Evolutionary conservation across 2,797 vertebrate genomes (phyloP).

Genomic region (Siniperca obscura): DNA sequence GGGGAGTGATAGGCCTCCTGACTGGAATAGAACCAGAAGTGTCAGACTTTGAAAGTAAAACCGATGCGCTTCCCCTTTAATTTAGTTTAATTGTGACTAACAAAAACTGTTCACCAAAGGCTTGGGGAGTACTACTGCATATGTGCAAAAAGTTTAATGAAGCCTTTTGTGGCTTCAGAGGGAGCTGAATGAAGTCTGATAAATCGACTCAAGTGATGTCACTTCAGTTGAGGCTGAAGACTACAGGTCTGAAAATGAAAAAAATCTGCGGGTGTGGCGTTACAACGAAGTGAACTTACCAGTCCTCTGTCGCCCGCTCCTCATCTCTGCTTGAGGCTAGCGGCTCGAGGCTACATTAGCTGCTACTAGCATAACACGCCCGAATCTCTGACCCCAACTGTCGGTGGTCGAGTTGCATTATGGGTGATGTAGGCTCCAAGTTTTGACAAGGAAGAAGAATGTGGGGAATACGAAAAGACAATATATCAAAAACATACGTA

Average conservation of each 20-base stretch:
- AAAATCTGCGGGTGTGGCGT: too few relatives aligned
- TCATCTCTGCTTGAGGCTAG: too few relatives aligned
- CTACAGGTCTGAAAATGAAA: too few relatives aligned
- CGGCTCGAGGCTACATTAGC: too few relatives aligned
- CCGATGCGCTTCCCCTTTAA: too few relatives aligned
- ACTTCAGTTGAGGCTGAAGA: too few relatives aligned
- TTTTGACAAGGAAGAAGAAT: not conserved
- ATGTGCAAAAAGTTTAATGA: not conserved
- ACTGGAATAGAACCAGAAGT: not conserved
- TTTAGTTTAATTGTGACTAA: not conserved
- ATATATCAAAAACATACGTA: not conserved
- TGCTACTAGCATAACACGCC: too few relatives aligned
- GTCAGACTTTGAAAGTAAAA: not conserved
- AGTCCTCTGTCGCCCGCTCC: not conserved
- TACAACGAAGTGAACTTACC: too few relatives aligned
- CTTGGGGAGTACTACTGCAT: not conserved
- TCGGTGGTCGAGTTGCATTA: too few relatives aligned
- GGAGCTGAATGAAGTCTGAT: not conserved
- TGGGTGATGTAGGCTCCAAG: not conserved
- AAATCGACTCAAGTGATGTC: not conserved
- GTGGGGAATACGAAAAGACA: not conserved
- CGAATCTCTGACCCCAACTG: too few relatives aligned
- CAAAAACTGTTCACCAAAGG: not conserved
- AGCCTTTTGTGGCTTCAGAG: not conserved
- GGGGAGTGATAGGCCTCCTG: not conserved